Conservation (phyloP, 2,888 invertebrate species). For the Nasonovia ribisnigri region DNA sequence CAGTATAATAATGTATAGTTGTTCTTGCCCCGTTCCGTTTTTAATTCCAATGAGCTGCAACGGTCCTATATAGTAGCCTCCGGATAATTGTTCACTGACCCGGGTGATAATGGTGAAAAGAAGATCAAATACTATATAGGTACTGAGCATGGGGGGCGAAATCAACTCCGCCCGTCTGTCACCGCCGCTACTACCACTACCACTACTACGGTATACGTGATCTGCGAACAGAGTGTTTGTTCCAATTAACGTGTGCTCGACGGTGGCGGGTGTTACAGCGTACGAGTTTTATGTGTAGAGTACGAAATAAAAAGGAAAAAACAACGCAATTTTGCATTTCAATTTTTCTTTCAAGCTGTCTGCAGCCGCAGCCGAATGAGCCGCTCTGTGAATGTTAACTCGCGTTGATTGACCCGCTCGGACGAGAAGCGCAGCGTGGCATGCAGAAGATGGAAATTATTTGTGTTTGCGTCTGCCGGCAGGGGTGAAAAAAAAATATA, state of each 20-base stretch:
- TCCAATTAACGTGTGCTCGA: conserved; percentile 52
- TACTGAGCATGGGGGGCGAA: not conserved
- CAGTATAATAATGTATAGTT: not conserved
- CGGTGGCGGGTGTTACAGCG: not conserved
- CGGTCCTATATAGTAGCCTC: not conserved
- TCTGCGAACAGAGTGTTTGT: conserved; percentile 47
- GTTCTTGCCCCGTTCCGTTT: not conserved
- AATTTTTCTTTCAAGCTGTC: conserved; percentile 23
- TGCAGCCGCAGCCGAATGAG: conserved; percentile 7
- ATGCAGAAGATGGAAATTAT: not conserved
- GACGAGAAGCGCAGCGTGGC: not conserved
- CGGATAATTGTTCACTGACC: conserved; percentile 56
- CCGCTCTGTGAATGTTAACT: conserved; percentile 24
- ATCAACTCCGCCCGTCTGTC: conserved; percentile 22
- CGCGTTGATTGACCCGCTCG: conserved; percentile 32
- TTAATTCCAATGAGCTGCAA: conserved; percentile 13
- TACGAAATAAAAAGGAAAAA: conserved; percentile 31
- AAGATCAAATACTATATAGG: conserved; percentile 55
- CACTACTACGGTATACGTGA: conserved; percentile 41
- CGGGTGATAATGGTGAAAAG: conserved; percentile 41
- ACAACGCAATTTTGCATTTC: conserved; percentile 43
- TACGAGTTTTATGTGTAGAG: not conserved
- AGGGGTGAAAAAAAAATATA: not conserved
- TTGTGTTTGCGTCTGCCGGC: not conserved
- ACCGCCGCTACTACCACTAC: not conserved